Percentiles rank a stretch among this genome's conserved stretches.
phyloP scores from a whole-genome alignment of 2,888 invertebrate genomes.

The Gerris lacustris region DNA sequence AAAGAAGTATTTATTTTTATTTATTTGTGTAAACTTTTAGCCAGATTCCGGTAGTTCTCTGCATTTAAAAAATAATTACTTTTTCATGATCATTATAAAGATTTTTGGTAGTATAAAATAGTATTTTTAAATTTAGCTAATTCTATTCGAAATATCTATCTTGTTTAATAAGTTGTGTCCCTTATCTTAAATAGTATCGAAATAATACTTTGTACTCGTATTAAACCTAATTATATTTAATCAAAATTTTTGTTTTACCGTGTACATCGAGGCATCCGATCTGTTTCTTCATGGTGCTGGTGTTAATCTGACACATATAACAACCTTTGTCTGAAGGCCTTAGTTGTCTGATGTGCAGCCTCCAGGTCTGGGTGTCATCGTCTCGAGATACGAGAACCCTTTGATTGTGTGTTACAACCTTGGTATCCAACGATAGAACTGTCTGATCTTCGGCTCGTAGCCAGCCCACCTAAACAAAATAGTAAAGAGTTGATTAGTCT shows the following conservation, averaged over 20 bases:
- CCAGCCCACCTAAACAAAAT: conserved; percentile 64
- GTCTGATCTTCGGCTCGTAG: conserved; percentile 79
- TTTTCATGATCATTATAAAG: too few relatives aligned
- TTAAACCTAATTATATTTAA: too few relatives aligned
- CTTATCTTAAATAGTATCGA: too few relatives aligned
- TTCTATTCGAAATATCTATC: too few relatives aligned
- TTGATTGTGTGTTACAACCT: conserved; percentile 70
- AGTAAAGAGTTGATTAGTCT: conserved; percentile 10
- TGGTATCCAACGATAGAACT: conserved; percentile 67
- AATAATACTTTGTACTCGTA: too few relatives aligned
- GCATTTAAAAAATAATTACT: too few relatives aligned
- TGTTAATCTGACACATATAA: conserved; percentile 88
- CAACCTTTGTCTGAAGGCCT: conserved; percentile 72
- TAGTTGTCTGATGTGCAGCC: conserved; percentile 66
- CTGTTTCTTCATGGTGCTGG: conserved; percentile 72
- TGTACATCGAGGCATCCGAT: conserved; percentile 77
- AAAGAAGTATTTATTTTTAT: too few relatives aligned
- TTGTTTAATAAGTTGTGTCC: too few relatives aligned
- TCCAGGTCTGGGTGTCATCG: conserved; percentile 74
- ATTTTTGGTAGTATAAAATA: too few relatives aligned
- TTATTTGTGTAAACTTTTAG: too few relatives aligned
- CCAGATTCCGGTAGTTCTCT: too few relatives aligned
- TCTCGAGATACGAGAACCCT: conserved; percentile 68
- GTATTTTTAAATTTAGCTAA: too few relatives aligned
- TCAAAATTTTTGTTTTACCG: conserved; percentile 45